Conservation (phyloP, 2,113 vertebrate species). For the Tachysurus vachellii region DNA sequence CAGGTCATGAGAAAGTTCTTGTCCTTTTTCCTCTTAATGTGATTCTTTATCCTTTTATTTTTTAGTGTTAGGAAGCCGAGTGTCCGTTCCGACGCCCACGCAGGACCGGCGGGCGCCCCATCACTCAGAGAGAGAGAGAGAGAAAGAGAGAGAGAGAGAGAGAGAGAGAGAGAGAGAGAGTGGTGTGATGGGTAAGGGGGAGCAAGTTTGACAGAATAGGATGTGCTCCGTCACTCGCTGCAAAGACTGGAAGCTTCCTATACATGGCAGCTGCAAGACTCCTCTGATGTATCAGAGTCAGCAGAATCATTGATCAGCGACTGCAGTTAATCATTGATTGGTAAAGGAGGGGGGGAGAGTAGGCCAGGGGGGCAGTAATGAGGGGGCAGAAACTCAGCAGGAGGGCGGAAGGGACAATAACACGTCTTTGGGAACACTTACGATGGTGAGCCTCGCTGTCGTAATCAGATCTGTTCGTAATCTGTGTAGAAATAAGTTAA, state of each 20-base stretch:
- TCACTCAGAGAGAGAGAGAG: constrained; percentile 43
- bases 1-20: constrained; percentile 51
- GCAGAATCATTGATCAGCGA: constrained; percentile 78
- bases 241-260: constrained; percentile 75
- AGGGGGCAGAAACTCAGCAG: constrained; percentile 41
- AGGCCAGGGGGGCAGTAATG: constrained; percentile 35
- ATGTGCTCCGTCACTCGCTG: constrained; percentile 65
- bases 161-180: constrained; percentile 5
- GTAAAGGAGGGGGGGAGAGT: constrained; percentile 63
- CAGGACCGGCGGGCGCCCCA: constrained; percentile 27
- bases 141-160: not conserved
- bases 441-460: not conserved
- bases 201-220: constrained; percentile 68
- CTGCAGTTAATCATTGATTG: constrained; percentile 77
- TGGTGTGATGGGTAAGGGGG: not conserved
- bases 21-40: constrained; percentile 36
- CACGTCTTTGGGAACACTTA: not conserved
- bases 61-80: not conserved
- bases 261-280: constrained; percentile 77
- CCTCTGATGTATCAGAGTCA: constrained; percentile 78
- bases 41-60: constrained; percentile 34
- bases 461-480: not conserved
- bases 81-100: constrained; percentile 52
- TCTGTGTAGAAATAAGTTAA: not conserved
- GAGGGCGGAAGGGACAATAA: constrained; percentile 19